Percentiles rank a stretch among this genome's conserved stretches.
phyloP scores from a whole-genome alignment of 2,888 invertebrate genomes.

The Lasioglossum calceatum region DNA sequence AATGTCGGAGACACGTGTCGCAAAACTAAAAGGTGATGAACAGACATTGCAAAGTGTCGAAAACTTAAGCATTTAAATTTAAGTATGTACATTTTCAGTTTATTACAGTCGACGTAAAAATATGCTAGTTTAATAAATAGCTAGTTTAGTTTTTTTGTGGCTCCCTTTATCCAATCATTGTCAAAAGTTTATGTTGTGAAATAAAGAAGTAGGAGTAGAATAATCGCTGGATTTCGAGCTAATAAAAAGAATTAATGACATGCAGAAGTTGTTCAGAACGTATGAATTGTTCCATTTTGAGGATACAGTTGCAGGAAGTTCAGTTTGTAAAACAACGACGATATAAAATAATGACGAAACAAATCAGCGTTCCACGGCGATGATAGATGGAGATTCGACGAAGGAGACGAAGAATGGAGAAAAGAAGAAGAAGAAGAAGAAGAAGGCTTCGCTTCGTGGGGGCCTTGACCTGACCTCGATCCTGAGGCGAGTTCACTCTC shows the following conservation, averaged over 20 bases:
- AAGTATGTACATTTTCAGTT: neutral
- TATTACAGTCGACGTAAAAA: neutral
- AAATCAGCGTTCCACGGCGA: neutral
- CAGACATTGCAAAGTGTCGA: neutral
- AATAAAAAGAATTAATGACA: neutral
- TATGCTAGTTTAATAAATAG: neutral
- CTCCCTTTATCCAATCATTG: no score
- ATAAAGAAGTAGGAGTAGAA: neutral
- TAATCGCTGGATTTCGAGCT: neutral
- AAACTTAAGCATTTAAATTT: neutral
- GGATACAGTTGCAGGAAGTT: no score
- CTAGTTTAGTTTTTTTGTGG: no score
- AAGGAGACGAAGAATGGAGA: slow-evolving; percentile 4
- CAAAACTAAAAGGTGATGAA: neutral
- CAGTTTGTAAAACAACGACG: no score
- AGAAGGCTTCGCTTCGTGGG: slow-evolving; percentile 70
- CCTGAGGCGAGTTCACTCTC: slow-evolving; percentile 84
- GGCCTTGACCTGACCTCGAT: slow-evolving; percentile 85
- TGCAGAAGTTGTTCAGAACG: no score
- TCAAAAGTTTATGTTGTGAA: neutral
- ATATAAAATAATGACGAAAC: neutral
- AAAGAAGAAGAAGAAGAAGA: slow-evolving; percentile 19
- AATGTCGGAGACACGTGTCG: neutral
- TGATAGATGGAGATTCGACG: neutral
- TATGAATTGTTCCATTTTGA: no score